Base-by-base conservation (phyloP, 2,888 invertebrate species). In the Drosophila neoperkinsi region DNA sequence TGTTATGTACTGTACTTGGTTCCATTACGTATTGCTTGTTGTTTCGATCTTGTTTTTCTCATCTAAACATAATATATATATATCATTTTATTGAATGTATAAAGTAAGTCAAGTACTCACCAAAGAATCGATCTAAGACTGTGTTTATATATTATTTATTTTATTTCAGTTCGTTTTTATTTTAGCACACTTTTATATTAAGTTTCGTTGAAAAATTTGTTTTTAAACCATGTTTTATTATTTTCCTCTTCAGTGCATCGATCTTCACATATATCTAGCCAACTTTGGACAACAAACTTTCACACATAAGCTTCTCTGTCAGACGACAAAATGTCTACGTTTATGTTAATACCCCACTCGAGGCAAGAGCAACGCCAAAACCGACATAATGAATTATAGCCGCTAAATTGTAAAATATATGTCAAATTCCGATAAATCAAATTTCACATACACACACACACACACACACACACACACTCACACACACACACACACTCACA, bases 401-500 rank as follows among this genome's bases (percentile, higher is more conserved):
- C 87, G 87, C 87, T 88, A 87, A 87, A 87, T 90, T 87, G 87
- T 90, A 90, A 87, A 90, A 90, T 87, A 90, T 87, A 90, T 74
- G 90, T 79, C 79, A 81, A 88, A 88, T 85, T 87, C 80, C 86
- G 77, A 87, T 90, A 87, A 87, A 87, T 87, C 87, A 87, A 88
- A 90, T 75, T 81, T 71, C 53, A 56, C 71, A 72, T 61, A 59
- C 31, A 67, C 50, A 67, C 58, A 50, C 59, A 59, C 52, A 57
- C 49, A 31, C 70, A n/a, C 38, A 18, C 31, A 50, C 62, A 34
- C 59, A 53, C 66, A 65, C 53, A 11, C 41, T 11, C n/a, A 43
- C 43, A 49, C 46, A 21, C 21, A 4, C 58, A 59, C 53, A 58
- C 46, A 25, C 70, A 21, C 41, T n/a, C n/a, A 18, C 36, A 46